Conservation (phyloP, 2,888 invertebrate species). For the Thecophora atra region DNA sequence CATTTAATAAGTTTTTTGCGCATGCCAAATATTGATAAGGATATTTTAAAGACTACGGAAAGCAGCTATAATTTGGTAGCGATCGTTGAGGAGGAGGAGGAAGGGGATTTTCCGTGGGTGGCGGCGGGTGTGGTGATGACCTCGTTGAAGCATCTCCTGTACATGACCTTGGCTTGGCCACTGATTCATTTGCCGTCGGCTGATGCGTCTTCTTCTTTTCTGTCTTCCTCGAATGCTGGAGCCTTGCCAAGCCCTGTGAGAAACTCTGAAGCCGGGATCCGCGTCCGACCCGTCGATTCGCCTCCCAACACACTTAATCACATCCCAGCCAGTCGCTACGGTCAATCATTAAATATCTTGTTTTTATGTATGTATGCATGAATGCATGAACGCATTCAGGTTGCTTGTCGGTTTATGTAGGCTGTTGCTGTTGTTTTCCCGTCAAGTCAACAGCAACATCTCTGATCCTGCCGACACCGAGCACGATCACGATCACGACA, state of each 20-base stretch:
- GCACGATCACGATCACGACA: background rate
- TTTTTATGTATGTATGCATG: background rate
- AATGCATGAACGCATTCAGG: no score
- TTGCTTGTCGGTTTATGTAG: background rate
- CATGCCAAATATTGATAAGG: background rate
- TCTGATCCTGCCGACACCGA: conserved; percentile 20
- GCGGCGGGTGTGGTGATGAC: no score
- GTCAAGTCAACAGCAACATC: background rate
- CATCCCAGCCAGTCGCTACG: conserved; percentile 13
- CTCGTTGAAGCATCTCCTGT: background rate
- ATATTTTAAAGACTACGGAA: background rate
- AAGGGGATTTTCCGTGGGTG: no score
- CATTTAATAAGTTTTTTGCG: background rate
- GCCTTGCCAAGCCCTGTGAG: conserved; percentile 16
- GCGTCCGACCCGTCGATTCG: conserved; percentile 3
- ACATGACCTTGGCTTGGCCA: background rate
- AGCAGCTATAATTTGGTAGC: background rate
- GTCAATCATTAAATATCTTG: background rate
- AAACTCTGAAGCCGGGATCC: conserved; percentile 7
- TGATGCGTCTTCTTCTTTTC: no score
- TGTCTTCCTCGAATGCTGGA: background rate
- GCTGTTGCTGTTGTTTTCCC: background rate
- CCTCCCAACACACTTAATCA: conserved; percentile 30
- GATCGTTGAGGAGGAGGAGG: background rate
- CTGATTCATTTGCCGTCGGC: no score